Conservation (phyloP, 2,888 invertebrate species). For the Spodoptera exigua region DNA sequence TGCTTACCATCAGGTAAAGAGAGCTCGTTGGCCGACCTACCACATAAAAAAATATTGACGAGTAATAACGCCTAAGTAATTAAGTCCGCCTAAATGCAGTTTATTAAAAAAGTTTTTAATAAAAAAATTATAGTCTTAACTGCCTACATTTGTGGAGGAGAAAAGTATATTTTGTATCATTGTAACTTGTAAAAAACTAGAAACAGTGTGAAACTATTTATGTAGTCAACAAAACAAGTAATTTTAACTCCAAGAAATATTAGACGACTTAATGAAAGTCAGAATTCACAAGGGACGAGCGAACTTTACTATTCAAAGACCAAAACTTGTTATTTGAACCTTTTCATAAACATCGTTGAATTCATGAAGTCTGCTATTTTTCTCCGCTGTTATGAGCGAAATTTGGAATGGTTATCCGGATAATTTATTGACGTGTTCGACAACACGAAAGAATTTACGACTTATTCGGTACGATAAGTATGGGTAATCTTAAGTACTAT, state of each 20-base stretch:
- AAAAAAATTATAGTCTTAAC: no score
- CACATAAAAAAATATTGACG: no score
- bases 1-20: no score
- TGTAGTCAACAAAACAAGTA: not conserved
- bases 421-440: not conserved
- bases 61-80: no score
- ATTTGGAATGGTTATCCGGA: not conserved
- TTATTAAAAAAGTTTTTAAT: no score
- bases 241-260: not conserved
- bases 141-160: no score
- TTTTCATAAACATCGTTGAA: conserved; percentile 33
- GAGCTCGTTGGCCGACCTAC: no score
- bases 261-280: not conserved
- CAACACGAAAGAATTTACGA: not conserved
- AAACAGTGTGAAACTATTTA: not conserved
- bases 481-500: no score
- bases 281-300: conserved; percentile 8
- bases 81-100: no score
- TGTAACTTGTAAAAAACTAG: not conserved
- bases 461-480: no score
- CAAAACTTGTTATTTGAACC: conserved; percentile 26
- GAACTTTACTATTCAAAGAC: conserved; percentile 31
- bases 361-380: conserved; percentile 17
- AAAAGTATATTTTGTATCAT: no score
- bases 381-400: conserved; percentile 10